Evolutionary conservation across 2,888 invertebrate genomes (phyloP).

Genomic region (Lasioglossum figueresi): DNA sequence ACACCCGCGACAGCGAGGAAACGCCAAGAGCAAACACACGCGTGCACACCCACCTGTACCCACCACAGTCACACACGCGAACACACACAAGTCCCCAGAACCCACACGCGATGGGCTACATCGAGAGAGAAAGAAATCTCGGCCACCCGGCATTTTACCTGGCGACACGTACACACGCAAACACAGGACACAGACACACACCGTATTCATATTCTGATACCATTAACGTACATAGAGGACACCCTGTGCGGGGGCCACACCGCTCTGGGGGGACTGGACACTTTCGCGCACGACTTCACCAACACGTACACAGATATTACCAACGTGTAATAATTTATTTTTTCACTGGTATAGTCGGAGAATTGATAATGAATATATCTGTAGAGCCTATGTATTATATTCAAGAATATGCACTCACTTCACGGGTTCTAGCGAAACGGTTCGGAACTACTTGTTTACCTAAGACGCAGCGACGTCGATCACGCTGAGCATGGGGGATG

Average conservation of each 20-base stretch:
- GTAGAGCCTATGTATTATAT: constrained; percentile 83
- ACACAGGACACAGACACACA: constrained; percentile 18
- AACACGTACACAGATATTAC: constrained; percentile 77
- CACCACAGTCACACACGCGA: constrained; percentile 41
- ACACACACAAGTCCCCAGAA: background rate
- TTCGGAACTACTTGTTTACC: constrained; percentile 59
- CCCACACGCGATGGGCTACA: background rate
- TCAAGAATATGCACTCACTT: constrained; percentile 79
- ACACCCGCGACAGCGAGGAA: constrained; percentile 56
- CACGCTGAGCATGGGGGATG: background rate
- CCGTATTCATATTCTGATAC: constrained; percentile 7
- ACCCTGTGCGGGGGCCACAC: constrained; percentile 31
- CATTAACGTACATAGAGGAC: background rate
- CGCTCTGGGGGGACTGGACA: constrained; percentile 39
- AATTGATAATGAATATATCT: constrained; percentile 79
- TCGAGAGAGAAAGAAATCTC: background rate
- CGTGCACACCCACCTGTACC: constrained; percentile 18
- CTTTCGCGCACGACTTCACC: constrained; percentile 65
- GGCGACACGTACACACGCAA: constrained; percentile 17
- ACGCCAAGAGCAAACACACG: constrained; percentile 58
- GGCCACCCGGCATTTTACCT: constrained; percentile 29
- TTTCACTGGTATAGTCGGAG: constrained; percentile 83
- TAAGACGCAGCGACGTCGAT: constrained; percentile 9
- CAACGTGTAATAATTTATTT: constrained; percentile 84
- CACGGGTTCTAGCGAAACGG: constrained; percentile 76